Conservation (phyloP, 2,888 invertebrate species). For the Yponomeuta malinellus region DNA sequence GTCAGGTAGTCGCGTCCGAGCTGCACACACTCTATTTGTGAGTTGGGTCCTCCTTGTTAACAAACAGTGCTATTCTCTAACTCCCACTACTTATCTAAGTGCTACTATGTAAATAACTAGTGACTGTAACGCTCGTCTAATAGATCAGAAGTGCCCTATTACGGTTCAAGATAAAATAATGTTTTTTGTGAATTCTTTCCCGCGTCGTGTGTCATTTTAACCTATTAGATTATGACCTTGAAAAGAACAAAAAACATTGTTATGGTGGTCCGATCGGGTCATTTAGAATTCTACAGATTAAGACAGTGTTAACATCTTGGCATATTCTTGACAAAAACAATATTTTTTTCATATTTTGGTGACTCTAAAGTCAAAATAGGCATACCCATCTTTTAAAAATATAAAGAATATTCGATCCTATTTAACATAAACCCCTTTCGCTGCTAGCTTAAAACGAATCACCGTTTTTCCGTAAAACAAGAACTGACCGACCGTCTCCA, state of each 20-base stretch:
- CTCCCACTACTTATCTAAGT: not conserved
- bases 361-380: too few species aligned
- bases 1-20: slow-evolving; percentile 16
- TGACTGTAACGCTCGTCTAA: not conserved
- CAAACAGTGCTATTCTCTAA: slow-evolving; percentile 3
- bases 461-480: not conserved
- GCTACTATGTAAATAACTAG: not conserved
- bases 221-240: too few species aligned
- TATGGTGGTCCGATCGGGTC: too few species aligned
- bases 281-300: too few species aligned
- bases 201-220: not conserved
- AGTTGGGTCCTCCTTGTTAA: not conserved
- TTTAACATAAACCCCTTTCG: too few species aligned
- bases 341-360: too few species aligned
- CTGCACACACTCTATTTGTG: slow-evolving; percentile 17
- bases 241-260: too few species aligned
- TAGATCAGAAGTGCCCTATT: not conserved
- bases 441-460: not conserved
- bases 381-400: too few species aligned
- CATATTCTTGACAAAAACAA: too few species aligned
- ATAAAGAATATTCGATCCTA: too few species aligned
- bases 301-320: too few species aligned
- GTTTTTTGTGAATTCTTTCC: not conserved
- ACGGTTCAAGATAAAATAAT: not conserved
- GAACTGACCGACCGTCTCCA: not conserved